These are phyloP conservation scores for Alexandromys fortis DNA, from an alignment of 2,113 vertebrate genomes.

Conservation along the genomic window DNA sequence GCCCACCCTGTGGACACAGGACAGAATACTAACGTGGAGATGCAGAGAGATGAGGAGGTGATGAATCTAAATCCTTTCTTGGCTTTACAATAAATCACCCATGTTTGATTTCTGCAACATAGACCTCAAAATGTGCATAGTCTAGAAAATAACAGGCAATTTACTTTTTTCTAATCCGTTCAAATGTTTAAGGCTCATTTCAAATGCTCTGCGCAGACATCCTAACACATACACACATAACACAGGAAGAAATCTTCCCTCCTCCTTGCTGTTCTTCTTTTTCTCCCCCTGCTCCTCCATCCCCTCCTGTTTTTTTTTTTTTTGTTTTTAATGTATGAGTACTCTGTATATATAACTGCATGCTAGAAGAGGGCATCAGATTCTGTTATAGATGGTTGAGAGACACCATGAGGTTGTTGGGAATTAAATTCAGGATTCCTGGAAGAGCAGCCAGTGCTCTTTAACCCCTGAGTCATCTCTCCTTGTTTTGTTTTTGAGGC, in stretches of 20 bases:
- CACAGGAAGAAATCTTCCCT: background rate
- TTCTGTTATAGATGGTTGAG: too few species aligned
- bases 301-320: background rate
- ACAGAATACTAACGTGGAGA: background rate
- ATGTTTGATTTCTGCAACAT: background rate
- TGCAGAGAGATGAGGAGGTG: background rate
- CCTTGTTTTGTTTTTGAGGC: background rate
- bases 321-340: too few species aligned
- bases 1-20: background rate
- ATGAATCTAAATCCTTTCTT: background rate
- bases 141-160: background rate
- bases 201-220: background rate
- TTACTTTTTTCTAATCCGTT: background rate
- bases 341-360: too few species aligned
- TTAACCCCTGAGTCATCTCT: too few species aligned
- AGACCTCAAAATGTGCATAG: background rate
- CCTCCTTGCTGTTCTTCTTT: background rate
- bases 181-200: background rate
- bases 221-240: background rate
- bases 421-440: too few species aligned
- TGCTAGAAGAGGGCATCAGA: too few species aligned
- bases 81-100: constrained; percentile 10
- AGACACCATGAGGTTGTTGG: too few species aligned
- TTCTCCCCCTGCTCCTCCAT: too few species aligned
- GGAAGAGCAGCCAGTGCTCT: too few species aligned